Base-by-base conservation (phyloP, 2,113 vertebrate genomes). In the Hoplias malabaricus region DNA sequence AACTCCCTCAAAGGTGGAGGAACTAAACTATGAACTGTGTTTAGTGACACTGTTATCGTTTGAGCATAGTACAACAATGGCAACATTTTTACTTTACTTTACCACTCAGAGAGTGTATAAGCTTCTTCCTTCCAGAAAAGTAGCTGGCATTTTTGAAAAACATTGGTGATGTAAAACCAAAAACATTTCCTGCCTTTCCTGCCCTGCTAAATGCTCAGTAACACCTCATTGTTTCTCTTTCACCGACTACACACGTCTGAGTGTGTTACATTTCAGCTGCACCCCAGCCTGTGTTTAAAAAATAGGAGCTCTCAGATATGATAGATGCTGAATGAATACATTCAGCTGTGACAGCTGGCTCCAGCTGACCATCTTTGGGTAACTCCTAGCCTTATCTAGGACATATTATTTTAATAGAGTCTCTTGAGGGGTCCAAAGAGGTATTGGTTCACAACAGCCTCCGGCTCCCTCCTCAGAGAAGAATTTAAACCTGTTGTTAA, bases 381-480 rank as follows among this genome's bases (percentile, higher is more conserved):
- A 23, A 57, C 54, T 21, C 50, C 19, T 73, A 33, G 40, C 34
- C 62, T 56, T 40, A 67, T 75, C 46, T 75, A 27, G 46, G 23
- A 29, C 36, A 54, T 33, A 66, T 56, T 56, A 56, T 67, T 48
- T 56, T 66, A 67, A 75, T 75, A 54, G 4, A 34, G 34, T 21
- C 73, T 67, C 62, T 56, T 57, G 63, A 21, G 73, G n/a, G 46
- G 11, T 13, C 23, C 19, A 29, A 4, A 33, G 50, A 57, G 36
- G 34, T 31, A 42, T 68, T 53, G 53, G 63, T 54, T 76, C 33
- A 27, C 73, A 76, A 21, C 36, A 59, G 34, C 25, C 48, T 75
- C 48, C 7, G 2, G 29, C 67, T 57, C 27, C 62, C 23, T 66
- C n/a, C 61, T 75, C 43, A 65, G 25, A 46, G 23, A 46, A 33